Evolutionary conservation across 37 sponge, comb jelly and placozoan species (phyloP), one percentile per base, ranked within the genome.

Genomic region (Bolinopsis microptera): DNA sequence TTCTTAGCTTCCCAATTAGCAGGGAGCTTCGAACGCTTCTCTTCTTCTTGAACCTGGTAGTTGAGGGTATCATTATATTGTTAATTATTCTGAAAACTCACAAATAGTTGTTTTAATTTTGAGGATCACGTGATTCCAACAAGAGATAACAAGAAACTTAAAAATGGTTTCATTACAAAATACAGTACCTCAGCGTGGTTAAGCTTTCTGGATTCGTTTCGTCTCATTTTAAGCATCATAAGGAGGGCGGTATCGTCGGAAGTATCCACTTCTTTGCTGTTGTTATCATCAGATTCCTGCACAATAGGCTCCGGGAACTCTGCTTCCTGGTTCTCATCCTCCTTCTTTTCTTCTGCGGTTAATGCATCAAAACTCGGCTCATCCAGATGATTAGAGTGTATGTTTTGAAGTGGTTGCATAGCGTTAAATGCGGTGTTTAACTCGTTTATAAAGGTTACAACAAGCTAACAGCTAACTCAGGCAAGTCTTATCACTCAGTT

Each of bases 191-290:
- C 98, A 39, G 36, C 95, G 75, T 96, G 98, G 94, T 98, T 98
- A 26, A 96, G 88, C 75, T 98, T 96, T 26, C 96, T 92, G 30
- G 97, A 96, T 38, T 98, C 98, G 83, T 96, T 95, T 95, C 96
- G 92, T 37, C 40, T 16, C 69, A 80, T 86, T 39, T 86, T 86
- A 0, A 86, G 90, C 90, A 86, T 86, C 27, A 35, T 28, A 24
- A 86, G 61, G 0, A 86, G 25, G 30, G 22, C 36, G 25, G 9
- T 86, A 24, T 28, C 36, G 36, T 86, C 61, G 5, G 61, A 41
- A 13, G 90, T 86, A 27, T 86, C 90, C n/a, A 86, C 36, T 26
- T 9, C 30, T 16, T 13, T 1, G 2, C 35, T 18, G 0, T 18
- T 21, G 0, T 39, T 34, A 2, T 2, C 18, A 0, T 40, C 90